Base-by-base conservation (phyloP, 2,888 invertebrate genomes). In the Anagyrus pseudococci region DNA sequence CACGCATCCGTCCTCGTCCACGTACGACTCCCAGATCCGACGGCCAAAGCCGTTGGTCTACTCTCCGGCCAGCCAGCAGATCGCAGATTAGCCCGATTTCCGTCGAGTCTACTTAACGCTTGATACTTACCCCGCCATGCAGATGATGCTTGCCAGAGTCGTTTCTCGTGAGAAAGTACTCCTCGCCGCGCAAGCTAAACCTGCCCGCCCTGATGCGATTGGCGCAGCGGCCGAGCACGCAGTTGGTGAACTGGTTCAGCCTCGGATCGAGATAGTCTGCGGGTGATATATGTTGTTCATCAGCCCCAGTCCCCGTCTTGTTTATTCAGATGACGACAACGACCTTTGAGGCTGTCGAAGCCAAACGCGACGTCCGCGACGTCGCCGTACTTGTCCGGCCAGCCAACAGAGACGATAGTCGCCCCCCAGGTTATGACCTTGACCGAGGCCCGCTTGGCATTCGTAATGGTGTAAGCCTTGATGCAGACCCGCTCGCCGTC, bases 151-250 rank as follows among this genome's bases (percentile, higher is more conserved):
- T 86, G 37, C 86, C 85, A 0, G 86, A 86, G 67, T 87, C 85
- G 78, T 97, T 97, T 46, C 84, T 85, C 1, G 87, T 85, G 23
- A 96, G 83, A 73, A 88, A 83, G 76, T 91, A 90, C 58, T 84
- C 83, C 64, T 85, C 82, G 1, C 88, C 90, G 56, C 87, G 86
- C 2, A 96, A 84, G 3, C 78, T 79, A 76, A 94, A 90, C 57
- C 84, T 84, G 0, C 89, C 93, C 50, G 89, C 85, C 2, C 84
- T 87, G 66, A 94, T 89, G 53, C 90, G 84, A 81, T 95, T 95
- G 10, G 92, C 92, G 48, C 91, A 92, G 58, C 96, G 86, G 1
- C 96, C 96, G 62, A 96, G 85, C 0, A 93, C 88, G 0, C 91
- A 89, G 4, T 96, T 96, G 74, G 96, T 91, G 76, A 93, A 96